Base-by-base conservation (phyloP, 2,888 invertebrate species). In the Cistogaster globosa region DNA sequence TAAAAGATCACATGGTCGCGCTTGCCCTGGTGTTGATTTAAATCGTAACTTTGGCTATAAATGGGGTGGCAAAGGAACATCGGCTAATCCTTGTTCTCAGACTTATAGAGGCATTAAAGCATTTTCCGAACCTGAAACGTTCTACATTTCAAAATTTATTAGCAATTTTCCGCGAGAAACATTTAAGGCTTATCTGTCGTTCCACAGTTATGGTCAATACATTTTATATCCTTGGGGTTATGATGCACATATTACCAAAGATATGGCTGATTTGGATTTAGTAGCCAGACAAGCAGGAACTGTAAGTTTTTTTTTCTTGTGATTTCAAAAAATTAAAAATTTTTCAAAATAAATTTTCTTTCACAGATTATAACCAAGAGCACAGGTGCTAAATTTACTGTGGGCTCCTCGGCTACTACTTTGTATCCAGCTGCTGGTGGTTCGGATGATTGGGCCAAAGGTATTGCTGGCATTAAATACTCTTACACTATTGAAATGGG, bases 371-470 rank as follows among this genome's bases (percentile, higher is more conserved):
- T 91, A 26, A 91, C 90, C n/a, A 91, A 89, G 80, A 87, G 88
- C 3, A 88, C 90, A 22, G 90, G 96, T 38, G 93, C 94, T 2
- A 91, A 93, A 67, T 97, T 97, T 90, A 95, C 94, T 42, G 96
- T 97, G 0, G 97, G 97, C 14, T 95, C 96, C 67, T 95, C 97
- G 22, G 96, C 96, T 62, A 94, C 94, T n/a, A 94, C 96, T 0
- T 93, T 97, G 1, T 97, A 97, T 91, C 95, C 97, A 0, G 96
- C 96, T 2, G 93, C 96, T 42, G 97, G 97, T 1, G 97, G 97
- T 16, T 96, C 97, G 0, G 97, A 97, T 89, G 98, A 98, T 92
- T 98, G 98, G 97, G 98, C 97, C 9, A 97, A 98, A 92, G 97
- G 96, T 0, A 93, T 94, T 55, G 95, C 95, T 11, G 95, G 95